Evolutionary conservation across 2,888 invertebrate genomes (phyloP).

Genomic region (Drosophila atripex): DNA sequence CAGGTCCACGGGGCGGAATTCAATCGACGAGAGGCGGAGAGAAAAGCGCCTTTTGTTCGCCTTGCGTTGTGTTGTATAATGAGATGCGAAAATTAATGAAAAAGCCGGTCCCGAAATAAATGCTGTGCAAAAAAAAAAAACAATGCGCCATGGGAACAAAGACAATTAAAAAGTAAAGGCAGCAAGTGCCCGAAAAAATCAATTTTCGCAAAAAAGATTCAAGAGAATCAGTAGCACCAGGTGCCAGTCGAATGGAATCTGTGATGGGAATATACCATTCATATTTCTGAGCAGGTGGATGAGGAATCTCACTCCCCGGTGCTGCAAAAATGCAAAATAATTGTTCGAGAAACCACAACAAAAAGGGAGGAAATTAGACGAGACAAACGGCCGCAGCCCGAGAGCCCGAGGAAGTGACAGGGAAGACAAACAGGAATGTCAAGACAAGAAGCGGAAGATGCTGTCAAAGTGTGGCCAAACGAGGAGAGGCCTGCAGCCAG

Average conservation of each 20-base stretch:
- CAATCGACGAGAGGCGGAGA: conserved; percentile 50
- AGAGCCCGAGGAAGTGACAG: conserved; percentile 5
- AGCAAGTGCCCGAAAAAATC: neutral
- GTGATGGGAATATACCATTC: too few relatives aligned
- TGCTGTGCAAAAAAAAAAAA: conserved; percentile 29
- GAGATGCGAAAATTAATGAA: conserved; percentile 60
- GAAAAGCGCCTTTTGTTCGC: conserved; percentile 27
- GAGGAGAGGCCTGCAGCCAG: too few relatives aligned
- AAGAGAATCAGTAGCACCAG: neutral
- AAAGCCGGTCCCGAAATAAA: conserved; percentile 45
- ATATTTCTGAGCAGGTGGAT: conserved; percentile 25
- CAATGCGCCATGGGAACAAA: conserved; percentile 26
- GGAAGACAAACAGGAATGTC: conserved; percentile 19
- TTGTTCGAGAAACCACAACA: conserved; percentile 62
- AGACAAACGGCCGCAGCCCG: conserved; percentile 1
- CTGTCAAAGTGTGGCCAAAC: conserved; percentile 52
- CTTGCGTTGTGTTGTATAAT: conserved; percentile 42
- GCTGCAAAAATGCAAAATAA: conserved; percentile 58
- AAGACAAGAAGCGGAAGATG: conserved; percentile 52
- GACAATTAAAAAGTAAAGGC: conserved; percentile 45
- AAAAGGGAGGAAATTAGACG: conserved; percentile 54
- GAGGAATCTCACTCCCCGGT: conserved; percentile 10
- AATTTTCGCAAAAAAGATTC: neutral
- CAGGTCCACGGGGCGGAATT: conserved; percentile 30
- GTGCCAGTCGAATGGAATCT: too few relatives aligned